A percentile compares a stretch with the other conserved stretches of the same genome.
phyloP scores from a whole-genome alignment of 1,140 invertebrate species.

The Bursaphelenchus mucronatus region DNA sequence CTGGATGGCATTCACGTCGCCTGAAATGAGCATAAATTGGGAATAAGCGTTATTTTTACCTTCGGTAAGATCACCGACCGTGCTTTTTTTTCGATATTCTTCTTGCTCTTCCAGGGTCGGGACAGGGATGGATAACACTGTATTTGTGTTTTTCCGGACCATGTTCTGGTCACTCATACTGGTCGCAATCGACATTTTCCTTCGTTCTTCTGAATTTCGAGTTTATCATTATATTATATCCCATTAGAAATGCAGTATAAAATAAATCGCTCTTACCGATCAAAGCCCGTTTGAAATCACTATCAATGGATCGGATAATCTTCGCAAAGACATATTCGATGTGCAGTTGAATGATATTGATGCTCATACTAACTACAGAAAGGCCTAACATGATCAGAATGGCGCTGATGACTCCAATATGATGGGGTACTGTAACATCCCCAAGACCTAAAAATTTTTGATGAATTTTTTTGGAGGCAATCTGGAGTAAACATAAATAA shows the following conservation, averaged over 20 bases:
- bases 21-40: constrained; percentile 7
- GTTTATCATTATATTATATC: constrained; percentile 17
- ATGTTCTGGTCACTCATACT: constrained; percentile 24
- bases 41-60: constrained; percentile 3
- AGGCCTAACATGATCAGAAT: constrained; percentile 38
- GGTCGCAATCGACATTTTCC: constrained; percentile 34
- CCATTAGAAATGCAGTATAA: neutral
- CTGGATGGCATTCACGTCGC: constrained; percentile 26
- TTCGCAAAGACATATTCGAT: constrained; percentile 29
- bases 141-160: constrained; percentile 25
- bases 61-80: constrained; percentile 8
- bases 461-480: neutral
- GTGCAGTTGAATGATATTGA: constrained; percentile 35
- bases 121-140: constrained; percentile 31
- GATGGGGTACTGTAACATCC: constrained; percentile 34
- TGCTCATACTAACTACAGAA: constrained; percentile 31
- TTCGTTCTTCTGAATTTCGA: constrained; percentile 27
- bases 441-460: constrained; percentile 25
- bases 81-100: constrained; percentile 12
- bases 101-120: constrained; percentile 26
- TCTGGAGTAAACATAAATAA: neutral
- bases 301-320: constrained; percentile 41
- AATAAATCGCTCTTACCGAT: constrained; percentile 19
- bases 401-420: constrained; percentile 40
- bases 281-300: constrained; percentile 34